Evolutionary conservation across 2,888 invertebrate species (phyloP).

Genomic region (Caenorhabditis zanzibari): DNA sequence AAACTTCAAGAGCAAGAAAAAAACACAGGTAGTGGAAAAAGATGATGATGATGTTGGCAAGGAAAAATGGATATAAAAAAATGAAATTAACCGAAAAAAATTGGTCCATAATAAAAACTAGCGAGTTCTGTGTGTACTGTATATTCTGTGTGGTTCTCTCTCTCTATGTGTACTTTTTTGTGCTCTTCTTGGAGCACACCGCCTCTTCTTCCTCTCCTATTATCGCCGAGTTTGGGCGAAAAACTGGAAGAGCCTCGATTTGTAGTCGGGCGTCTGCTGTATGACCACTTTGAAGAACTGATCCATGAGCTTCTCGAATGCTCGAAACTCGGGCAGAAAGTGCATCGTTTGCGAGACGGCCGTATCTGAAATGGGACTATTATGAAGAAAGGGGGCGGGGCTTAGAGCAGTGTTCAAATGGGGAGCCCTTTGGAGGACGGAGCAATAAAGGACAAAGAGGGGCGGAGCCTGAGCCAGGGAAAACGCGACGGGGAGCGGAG

Average conservation of each 20-base stretch:
- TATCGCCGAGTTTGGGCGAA: slow-evolving; percentile 25
- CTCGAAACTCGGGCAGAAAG: slow-evolving; percentile 29
- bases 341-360: slow-evolving; percentile 27
- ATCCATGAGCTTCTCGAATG: slow-evolving; percentile 43
- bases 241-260: slow-evolving; percentile 22
- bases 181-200: neutral
- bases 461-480: too few species aligned
- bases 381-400: neutral
- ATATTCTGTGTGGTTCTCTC: too few species aligned
- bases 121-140: too few species aligned
- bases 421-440: neutral
- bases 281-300: slow-evolving; percentile 34
- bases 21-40: too few species aligned
- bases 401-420: neutral
- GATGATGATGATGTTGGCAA: too few species aligned
- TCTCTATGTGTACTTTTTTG: too few species aligned
- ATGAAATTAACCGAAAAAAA: too few species aligned
- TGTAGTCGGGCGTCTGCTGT: slow-evolving; percentile 24
- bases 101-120: too few species aligned
- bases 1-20: too few species aligned
- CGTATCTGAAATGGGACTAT: slow-evolving; percentile 13
- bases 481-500: too few species aligned
- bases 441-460: neutral
- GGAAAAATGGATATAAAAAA: too few species aligned
- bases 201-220: neutral